These are phyloP conservation scores for Bradypodion ventrale DNA, from an alignment of 2,797 vertebrate genomes.

Conservation along the genomic window DNA sequence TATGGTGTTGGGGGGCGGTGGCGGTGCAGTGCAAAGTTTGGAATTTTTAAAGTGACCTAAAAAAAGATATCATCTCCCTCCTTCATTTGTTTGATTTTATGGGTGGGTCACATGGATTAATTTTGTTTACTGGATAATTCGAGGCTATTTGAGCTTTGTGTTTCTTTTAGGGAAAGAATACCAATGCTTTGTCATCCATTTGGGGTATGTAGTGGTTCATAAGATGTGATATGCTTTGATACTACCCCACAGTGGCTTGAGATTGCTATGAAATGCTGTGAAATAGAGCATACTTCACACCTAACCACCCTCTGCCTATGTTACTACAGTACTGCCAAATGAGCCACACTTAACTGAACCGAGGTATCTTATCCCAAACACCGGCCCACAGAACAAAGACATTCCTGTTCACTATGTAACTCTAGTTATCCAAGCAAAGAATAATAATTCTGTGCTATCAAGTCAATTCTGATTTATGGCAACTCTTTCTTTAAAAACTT, in stretches of 20 bases:
- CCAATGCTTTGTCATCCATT: neutral
- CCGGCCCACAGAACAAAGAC: accelerated
- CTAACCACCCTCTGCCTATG: neutral
- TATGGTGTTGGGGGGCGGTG: too few species aligned
- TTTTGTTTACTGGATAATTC: neutral
- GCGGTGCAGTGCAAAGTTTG: too few species aligned
- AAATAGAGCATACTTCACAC: neutral
- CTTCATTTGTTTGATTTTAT: too few species aligned
- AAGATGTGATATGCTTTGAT: neutral
- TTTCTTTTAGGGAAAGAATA: neutral
- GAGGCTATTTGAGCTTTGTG: neutral
- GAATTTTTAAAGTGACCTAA: too few species aligned
- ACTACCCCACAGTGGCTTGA: neutral
- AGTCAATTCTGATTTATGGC: too few species aligned
- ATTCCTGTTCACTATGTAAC: neutral
- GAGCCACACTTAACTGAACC: neutral
- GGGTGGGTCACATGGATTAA: too few species aligned
- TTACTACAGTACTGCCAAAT: neutral
- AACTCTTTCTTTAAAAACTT: too few species aligned
- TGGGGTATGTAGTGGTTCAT: too few species aligned
- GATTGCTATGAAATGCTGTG: neutral
- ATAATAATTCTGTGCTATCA: too few species aligned
- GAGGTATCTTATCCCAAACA: neutral
- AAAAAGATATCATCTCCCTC: too few species aligned
- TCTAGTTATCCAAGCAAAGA: too few species aligned